Percentiles rank a stretch among this genome's conserved stretches.
phyloP scores from a whole-genome alignment of 2,113 vertebrate genomes.

The Fulica atra region DNA sequence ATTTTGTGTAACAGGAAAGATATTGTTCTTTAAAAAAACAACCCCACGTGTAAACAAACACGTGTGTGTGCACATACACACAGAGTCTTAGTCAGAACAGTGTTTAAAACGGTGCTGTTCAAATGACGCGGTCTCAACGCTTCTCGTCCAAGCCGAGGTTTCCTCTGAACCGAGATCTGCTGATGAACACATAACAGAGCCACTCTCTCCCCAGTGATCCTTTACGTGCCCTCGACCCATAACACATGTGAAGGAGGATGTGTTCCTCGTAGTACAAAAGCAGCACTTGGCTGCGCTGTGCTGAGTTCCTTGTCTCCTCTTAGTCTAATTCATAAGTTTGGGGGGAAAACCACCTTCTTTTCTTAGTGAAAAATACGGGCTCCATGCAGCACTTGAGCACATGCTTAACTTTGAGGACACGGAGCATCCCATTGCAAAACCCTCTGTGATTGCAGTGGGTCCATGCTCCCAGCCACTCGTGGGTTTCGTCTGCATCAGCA shows the following conservation, averaged over 20 bases:
- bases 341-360: no score
- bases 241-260: neutral
- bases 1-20: slow-evolving; percentile 39
- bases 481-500: slow-evolving; percentile 44
- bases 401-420: neutral
- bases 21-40: neutral
- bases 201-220: neutral
- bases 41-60: neutral
- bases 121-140: neutral
- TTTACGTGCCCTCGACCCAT: neutral
- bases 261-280: neutral
- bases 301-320: neutral
- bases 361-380: neutral
- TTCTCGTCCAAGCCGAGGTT: neutral
- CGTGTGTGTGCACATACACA: neutral
- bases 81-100: neutral
- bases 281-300: rapidly evolving
- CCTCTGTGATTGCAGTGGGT: neutral
- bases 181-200: neutral
- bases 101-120: neutral
- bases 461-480: neutral
- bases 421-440: neutral
- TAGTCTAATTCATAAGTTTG: neutral
- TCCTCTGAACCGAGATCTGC: neutral
- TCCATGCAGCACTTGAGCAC: neutral